A percentile compares a stretch with the other conserved stretches of the same genome.
These are phyloP conservation scores for Hymenopus coronatus DNA, from an alignment of 2,888 invertebrate genomes.

Conservation along the genomic window DNA sequence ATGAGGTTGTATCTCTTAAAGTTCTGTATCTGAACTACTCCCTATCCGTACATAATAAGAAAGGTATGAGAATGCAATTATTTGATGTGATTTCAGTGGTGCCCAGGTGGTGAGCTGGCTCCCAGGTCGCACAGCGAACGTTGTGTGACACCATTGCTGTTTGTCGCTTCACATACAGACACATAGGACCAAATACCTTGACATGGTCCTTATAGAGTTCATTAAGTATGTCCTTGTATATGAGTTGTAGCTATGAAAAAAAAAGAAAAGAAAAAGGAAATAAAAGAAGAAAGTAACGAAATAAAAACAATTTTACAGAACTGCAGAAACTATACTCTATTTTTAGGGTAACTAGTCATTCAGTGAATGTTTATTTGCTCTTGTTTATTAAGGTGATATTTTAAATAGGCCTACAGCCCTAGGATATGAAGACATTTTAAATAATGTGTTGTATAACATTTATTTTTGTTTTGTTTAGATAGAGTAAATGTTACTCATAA, in stretches of 20 bases:
- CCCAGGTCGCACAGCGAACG: neutral
- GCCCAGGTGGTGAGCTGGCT: neutral
- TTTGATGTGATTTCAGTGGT: neutral
- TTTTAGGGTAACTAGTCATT: constrained; percentile 17
- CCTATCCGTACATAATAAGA: too few relatives aligned
- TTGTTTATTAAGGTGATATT: neutral
- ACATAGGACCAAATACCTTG: neutral
- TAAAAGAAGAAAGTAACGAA: neutral
- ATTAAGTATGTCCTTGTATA: neutral
- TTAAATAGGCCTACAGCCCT: neutral
- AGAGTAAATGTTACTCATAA: neutral
- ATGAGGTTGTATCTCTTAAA: too few relatives aligned
- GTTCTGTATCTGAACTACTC: too few relatives aligned
- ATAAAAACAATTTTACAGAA: neutral
- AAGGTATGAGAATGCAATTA: too few relatives aligned
- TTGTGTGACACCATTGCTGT: neutral
- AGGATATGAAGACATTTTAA: neutral
- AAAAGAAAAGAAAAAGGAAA: neutral
- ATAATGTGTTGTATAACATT: neutral
- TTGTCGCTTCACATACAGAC: constrained; percentile 3
- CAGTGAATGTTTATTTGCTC: neutral
- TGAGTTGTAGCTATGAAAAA: constrained; percentile 4
- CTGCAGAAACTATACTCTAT: neutral
- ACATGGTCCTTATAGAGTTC: neutral
- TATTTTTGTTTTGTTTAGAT: neutral